phyloP scores from a whole-genome alignment of 2,888 invertebrate species.

The Apamea crenata region DNA sequence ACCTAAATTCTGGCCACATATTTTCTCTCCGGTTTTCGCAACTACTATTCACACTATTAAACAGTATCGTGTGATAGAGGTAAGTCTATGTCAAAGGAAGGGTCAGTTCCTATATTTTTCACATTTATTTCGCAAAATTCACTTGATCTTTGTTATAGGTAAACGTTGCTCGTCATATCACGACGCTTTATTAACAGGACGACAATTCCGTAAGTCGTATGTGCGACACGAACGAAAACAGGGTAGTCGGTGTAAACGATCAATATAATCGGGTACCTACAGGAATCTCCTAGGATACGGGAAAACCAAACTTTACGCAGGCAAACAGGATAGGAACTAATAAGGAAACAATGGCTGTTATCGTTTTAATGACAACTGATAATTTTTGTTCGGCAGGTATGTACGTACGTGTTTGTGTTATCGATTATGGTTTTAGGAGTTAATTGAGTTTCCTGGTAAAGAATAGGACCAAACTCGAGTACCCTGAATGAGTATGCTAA shows the following conservation, averaged over 20 bases:
- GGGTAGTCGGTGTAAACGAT: slow-evolving; percentile 50
- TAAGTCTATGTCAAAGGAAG: too few relatives aligned
- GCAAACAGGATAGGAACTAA: slow-evolving; percentile 33
- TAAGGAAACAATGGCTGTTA: background rate
- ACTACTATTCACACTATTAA: too few relatives aligned
- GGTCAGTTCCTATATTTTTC: background rate
- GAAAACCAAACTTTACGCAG: slow-evolving; percentile 65
- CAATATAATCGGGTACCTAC: slow-evolving; percentile 62
- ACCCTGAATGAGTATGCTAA: background rate
- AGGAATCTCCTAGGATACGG: slow-evolving; percentile 73
- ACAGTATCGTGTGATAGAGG: background rate
- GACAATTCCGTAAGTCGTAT: slow-evolving; percentile 19
- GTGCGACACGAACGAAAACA: slow-evolving; percentile 40
- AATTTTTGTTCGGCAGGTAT: background rate
- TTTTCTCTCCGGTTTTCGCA: background rate
- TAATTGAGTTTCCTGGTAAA: background rate
- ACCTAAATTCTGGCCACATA: background rate
- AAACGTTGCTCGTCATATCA: slow-evolving; percentile 4
- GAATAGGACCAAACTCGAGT: background rate
- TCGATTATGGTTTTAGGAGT: background rate
- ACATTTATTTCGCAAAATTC: background rate
- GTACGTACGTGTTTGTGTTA: too few relatives aligned
- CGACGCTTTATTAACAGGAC: slow-evolving; percentile 20
- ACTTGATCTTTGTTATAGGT: background rate
- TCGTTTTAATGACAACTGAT: slow-evolving; percentile 4